These are phyloP conservation scores for Aradophagus sp. DNA, from an alignment of 1,140 invertebrate species.

Conservation along the genomic window DNA sequence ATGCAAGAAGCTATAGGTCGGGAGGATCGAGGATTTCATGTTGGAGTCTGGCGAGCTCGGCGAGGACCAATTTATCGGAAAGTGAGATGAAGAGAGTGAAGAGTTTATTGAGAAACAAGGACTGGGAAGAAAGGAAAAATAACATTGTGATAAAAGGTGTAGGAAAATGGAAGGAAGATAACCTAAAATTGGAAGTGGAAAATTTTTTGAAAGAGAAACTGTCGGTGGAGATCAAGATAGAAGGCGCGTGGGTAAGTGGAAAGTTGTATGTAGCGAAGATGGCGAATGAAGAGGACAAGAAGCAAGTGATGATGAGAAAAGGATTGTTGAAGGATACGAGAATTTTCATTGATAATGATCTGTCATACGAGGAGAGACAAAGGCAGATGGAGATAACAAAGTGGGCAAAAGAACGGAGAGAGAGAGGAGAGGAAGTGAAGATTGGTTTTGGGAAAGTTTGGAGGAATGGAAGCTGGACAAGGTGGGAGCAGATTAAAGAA, in stretches of 20 bases:
- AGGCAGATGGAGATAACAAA: not conserved
- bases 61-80: too few species aligned
- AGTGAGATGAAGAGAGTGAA: conserved; percentile 2
- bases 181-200: not conserved
- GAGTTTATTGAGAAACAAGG: conserved; percentile 1
- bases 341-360: conserved; percentile 5
- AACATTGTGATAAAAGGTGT: not conserved
- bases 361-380: conserved; percentile 6
- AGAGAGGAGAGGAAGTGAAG: conserved; percentile 1
- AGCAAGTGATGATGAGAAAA: conserved; percentile 5
- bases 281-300: not conserved
- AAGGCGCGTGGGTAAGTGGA: conserved; percentile 6
- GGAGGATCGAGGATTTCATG: too few species aligned
- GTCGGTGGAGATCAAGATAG: not conserved
- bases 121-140: conserved; percentile 4
- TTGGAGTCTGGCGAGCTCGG: too few species aligned
- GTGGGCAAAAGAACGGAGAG: conserved; percentile 1
- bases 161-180: not conserved
- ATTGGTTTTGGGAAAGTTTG: not conserved
- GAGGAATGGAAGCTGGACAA: not conserved
- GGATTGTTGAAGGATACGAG: not conserved
- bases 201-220: conserved; percentile 2
- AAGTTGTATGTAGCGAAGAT: conserved; percentile 3
- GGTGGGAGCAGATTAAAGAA: not conserved
- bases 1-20: too few species aligned